These are phyloP conservation scores for Chaetodon auriga DNA, from an alignment of 2,113 vertebrate genomes.

Conservation along the genomic window DNA sequence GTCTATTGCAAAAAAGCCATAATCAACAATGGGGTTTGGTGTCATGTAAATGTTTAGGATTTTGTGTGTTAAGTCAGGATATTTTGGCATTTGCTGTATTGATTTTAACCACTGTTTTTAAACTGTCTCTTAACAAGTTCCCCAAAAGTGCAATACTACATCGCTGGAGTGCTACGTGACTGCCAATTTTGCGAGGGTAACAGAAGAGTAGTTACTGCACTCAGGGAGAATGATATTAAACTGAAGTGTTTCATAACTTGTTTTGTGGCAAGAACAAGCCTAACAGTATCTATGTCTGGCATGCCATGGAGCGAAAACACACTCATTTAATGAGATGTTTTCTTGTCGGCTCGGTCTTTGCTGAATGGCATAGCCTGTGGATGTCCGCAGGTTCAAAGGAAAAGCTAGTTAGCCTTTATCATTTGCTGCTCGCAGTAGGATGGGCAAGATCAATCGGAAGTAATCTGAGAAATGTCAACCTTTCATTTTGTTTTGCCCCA, in stretches of 20 bases:
- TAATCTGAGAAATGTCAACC: constrained; percentile 82
- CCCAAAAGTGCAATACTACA: constrained; percentile 12
- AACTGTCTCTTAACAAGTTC: background rate
- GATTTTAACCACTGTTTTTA: background rate
- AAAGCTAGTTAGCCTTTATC: constrained; percentile 68
- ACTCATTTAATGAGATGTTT: constrained; percentile 62
- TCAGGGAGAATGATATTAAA: constrained; percentile 45
- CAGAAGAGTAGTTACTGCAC: constrained; percentile 5
- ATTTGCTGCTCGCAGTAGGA: constrained; percentile 68
- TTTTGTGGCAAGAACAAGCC: constrained; percentile 30
- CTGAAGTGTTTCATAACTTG: constrained; percentile 28
- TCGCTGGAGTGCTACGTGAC: background rate
- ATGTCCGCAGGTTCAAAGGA: constrained; percentile 68
- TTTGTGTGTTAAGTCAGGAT: background rate
- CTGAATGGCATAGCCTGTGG: constrained; percentile 53
- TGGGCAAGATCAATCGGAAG: constrained; percentile 75
- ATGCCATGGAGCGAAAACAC: constrained; percentile 12
- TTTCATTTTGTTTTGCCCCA: constrained; percentile 63
- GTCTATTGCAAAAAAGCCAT: background rate
- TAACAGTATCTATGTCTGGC: constrained; percentile 17
- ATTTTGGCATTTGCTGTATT: background rate
- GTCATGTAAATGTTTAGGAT: background rate
- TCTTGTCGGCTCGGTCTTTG: constrained; percentile 31
- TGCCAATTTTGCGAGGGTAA: constrained; percentile 13
- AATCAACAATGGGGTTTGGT: background rate